These are phyloP conservation scores for Illadopsis cleaveri DNA, from an alignment of 2,113 vertebrate species.

Conservation along the genomic window DNA sequence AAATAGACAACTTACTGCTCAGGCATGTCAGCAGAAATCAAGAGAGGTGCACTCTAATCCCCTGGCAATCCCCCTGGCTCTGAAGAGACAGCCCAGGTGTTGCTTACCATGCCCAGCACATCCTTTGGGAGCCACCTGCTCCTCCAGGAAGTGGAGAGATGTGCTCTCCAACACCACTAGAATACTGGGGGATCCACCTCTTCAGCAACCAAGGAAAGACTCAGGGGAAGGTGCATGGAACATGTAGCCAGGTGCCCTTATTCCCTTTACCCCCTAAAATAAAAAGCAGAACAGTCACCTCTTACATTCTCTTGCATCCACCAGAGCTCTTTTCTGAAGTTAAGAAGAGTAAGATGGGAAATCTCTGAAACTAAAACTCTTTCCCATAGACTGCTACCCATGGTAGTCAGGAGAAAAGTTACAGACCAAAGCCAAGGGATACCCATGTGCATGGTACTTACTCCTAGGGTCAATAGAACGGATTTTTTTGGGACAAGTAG, in stretches of 20 bases:
- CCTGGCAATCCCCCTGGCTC: neutral
- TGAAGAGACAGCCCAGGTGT: neutral
- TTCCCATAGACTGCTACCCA: neutral
- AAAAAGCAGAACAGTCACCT: neutral
- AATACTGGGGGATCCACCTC: neutral
- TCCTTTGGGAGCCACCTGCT: neutral
- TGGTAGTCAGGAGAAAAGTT: neutral
- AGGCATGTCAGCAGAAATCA: neutral
- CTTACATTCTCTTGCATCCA: neutral
- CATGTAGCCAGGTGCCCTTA: neutral
- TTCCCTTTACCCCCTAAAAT: neutral
- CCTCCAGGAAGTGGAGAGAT: neutral
- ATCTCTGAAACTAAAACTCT: neutral
- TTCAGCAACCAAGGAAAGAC: neutral
- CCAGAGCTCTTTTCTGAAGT: neutral
- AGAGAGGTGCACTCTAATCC: neutral
- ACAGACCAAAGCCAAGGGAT: neutral
- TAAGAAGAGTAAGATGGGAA: neutral
- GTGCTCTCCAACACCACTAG: neutral
- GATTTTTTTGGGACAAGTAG: neutral
- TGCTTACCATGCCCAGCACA: neutral
- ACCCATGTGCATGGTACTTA: rapidly evolving
- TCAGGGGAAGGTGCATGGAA: neutral
- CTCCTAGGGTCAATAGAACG: neutral
- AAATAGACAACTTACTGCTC: neutral